These are phyloP conservation scores for Tetanocera ferruginea DNA, from an alignment of 2,888 invertebrate species.

Conservation along the genomic window DNA sequence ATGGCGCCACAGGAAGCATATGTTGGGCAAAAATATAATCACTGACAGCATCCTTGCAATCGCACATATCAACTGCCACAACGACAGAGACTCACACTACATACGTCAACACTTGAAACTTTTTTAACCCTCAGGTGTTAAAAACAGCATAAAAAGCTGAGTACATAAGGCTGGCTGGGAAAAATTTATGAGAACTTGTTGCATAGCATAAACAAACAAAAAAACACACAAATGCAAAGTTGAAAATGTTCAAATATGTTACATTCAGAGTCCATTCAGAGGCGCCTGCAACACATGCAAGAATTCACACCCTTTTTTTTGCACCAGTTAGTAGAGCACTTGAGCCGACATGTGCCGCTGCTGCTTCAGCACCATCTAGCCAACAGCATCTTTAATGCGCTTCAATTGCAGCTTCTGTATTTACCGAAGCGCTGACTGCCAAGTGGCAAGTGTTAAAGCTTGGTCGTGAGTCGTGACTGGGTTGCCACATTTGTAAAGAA, in stretches of 20 bases:
- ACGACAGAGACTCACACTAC: not conserved
- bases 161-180: not conserved
- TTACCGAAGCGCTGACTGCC: not conserved
- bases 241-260: conserved; percentile 13
- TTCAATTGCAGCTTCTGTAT: not conserved
- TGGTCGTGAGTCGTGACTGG: not conserved
- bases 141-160: conserved; percentile 33
- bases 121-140: conserved; percentile 33
- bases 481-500: not conserved
- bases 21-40: conserved; percentile 15
- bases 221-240: not conserved
- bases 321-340: not conserved
- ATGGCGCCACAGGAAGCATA: not conserved
- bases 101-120: conserved; percentile 33
- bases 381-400: not conserved
- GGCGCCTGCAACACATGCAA: not conserved
- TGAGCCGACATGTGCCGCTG: not conserved
- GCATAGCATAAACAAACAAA: not conserved
- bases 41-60: conserved; percentile 1
- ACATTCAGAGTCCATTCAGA: not conserved
- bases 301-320: not conserved
- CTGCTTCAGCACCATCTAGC: not conserved
- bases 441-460: not conserved
- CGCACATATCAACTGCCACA: not conserved
- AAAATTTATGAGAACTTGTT: conserved; percentile 26